Conservation (phyloP, 1,140 invertebrate genomes). For the Drosophila funebris region DNA sequence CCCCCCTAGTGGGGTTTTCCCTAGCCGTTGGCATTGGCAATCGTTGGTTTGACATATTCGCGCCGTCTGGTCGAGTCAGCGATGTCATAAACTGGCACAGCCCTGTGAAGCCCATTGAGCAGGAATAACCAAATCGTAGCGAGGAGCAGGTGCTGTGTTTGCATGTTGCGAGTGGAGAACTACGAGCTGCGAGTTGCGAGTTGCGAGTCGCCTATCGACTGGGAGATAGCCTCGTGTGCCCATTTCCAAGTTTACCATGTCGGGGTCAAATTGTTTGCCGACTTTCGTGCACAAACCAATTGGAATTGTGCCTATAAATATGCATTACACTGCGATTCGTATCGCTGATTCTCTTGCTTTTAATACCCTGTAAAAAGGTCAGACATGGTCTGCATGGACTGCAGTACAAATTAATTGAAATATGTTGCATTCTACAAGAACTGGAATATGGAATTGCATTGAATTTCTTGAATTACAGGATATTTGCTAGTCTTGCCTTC, state of each 20-base stretch:
- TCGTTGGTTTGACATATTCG: slow-evolving; percentile 31
- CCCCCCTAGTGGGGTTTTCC: not conserved
- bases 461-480: not conserved
- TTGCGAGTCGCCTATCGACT: not conserved
- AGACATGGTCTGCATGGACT: not conserved
- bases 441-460: too few relatives aligned
- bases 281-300: slow-evolving; percentile 72
- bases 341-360: slow-evolving; percentile 30
- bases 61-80: slow-evolving; percentile 13
- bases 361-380: not conserved
- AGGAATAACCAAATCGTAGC: not conserved
- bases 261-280: slow-evolving; percentile 72
- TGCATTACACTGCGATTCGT: slow-evolving; percentile 49
- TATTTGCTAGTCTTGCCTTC: not conserved
- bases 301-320: slow-evolving; percentile 59
- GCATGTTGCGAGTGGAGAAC: slow-evolving; percentile 52
- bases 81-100: slow-evolving; percentile 63
- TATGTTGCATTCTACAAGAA: not conserved
- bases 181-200: too few relatives aligned
- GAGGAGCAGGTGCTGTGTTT: slow-evolving; percentile 1
- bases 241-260: slow-evolving; percentile 80
- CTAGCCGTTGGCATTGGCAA: slow-evolving; percentile 49
- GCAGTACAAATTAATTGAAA: too few relatives aligned
- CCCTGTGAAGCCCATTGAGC: too few relatives aligned
- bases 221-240: slow-evolving; percentile 70